phyloP scores from a whole-genome alignment of 2,113 vertebrate species.

The Polypterus senegalus region DNA sequence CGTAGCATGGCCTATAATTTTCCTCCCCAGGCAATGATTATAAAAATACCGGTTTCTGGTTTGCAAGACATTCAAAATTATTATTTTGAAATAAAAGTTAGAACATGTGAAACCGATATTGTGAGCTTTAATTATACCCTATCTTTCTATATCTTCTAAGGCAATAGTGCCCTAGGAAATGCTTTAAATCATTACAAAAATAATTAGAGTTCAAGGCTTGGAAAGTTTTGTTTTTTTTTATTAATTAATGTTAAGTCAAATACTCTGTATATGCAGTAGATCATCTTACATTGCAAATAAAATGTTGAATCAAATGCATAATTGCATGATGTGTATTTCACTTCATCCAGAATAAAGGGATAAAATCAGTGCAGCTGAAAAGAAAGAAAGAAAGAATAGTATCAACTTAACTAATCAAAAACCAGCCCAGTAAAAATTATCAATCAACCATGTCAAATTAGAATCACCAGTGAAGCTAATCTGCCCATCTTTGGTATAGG shows the following conservation, averaged over 20 bases:
- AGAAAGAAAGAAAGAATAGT: too few relatives aligned
- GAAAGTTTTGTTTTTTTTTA: not conserved
- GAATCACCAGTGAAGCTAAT: too few relatives aligned
- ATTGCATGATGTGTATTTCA: too few relatives aligned
- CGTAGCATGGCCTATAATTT: constrained; percentile 38
- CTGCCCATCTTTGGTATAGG: too few relatives aligned
- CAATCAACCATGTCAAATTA: too few relatives aligned
- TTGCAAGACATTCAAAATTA: constrained; percentile 34
- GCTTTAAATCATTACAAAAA: not conserved
- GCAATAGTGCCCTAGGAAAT: not conserved
- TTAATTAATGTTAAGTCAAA: not conserved
- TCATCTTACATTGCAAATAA: not conserved
- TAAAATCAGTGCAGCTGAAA: too few relatives aligned
- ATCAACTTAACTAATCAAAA: too few relatives aligned
- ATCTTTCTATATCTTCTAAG: too few relatives aligned
- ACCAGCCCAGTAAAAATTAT: too few relatives aligned
- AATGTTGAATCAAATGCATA: not conserved
- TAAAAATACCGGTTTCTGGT: constrained; percentile 39
- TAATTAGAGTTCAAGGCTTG: not conserved
- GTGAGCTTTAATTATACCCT: constrained; percentile 5
- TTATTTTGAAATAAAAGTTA: constrained; percentile 17
- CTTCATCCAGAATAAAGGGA: too few relatives aligned
- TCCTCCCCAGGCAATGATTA: constrained; percentile 22
- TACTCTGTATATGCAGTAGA: not conserved
- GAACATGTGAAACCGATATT: constrained; percentile 23